phyloP scores from a whole-genome alignment of 2,113 vertebrate species.

The Protobothrops mucrosquamatus region DNA sequence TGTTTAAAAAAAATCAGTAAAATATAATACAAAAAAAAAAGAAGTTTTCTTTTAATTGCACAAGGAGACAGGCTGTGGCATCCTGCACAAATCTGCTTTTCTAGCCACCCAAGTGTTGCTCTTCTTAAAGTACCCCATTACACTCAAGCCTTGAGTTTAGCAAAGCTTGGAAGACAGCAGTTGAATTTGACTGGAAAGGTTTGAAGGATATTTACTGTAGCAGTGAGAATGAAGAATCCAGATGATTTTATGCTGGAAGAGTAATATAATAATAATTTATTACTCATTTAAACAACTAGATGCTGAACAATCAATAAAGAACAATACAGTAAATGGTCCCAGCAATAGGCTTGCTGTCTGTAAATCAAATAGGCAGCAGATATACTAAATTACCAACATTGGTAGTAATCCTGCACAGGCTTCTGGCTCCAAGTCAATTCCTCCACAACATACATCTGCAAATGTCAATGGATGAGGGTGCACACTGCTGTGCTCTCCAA shows the following conservation, averaged over 20 bases:
- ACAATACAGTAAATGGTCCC: slow-evolving; percentile 1
- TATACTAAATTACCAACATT: neutral
- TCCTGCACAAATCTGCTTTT: neutral
- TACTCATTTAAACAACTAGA: neutral
- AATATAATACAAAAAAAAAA: too few relatives aligned
- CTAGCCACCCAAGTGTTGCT: neutral
- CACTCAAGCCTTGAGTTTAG: neutral
- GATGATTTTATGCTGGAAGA: neutral
- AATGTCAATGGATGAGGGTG: neutral
- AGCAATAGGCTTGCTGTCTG: neutral
- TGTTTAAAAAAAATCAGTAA: too few relatives aligned
- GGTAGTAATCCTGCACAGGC: neutral
- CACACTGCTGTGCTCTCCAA: neutral
- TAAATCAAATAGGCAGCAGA: slow-evolving; percentile 17
- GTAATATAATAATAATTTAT: slow-evolving; percentile 16
- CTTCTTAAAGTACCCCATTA: neutral
- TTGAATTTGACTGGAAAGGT: neutral
- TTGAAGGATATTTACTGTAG: neutral
- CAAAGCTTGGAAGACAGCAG: neutral
- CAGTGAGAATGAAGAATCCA: neutral
- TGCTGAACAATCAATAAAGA: slow-evolving; percentile 1
- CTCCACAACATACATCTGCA: neutral
- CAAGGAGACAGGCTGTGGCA: neutral
- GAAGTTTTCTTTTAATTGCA: too few relatives aligned
- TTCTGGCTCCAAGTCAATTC: neutral